Evolutionary conservation across 1,140 invertebrate genomes (phyloP).

Genomic region (Polypedilum vanderplanki): DNA sequence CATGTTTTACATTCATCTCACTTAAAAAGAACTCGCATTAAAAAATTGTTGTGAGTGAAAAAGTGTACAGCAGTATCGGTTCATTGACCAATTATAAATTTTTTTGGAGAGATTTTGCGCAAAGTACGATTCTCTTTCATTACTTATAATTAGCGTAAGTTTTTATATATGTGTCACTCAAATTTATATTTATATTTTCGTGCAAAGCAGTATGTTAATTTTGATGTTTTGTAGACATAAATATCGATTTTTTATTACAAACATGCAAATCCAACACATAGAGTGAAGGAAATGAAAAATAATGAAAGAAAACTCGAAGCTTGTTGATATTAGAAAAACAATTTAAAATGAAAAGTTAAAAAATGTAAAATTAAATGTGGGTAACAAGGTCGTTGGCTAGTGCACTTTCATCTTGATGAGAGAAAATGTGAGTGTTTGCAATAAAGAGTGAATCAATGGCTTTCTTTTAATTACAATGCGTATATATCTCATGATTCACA

Average conservation of each 20-base stretch:
- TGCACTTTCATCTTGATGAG: background rate
- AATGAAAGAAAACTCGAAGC: background rate
- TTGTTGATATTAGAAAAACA: background rate
- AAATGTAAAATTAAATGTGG: background rate
- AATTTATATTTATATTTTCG: too few relatives aligned
- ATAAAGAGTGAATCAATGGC: background rate
- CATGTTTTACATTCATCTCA: constrained; percentile 1
- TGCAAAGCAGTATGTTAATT: too few relatives aligned
- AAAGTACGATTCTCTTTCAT: too few relatives aligned
- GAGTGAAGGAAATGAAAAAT: background rate
- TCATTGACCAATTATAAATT: background rate
- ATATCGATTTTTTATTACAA: background rate
- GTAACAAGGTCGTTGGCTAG: constrained; percentile 3
- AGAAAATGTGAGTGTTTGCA: background rate
- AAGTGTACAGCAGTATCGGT: background rate
- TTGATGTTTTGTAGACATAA: background rate
- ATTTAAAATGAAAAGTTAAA: background rate
- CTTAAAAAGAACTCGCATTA: background rate
- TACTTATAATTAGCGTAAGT: too few relatives aligned
- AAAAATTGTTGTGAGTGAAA: too few relatives aligned
- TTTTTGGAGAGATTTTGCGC: too few relatives aligned
- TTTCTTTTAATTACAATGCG: background rate
- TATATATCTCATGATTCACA: background rate
- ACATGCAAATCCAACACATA: background rate
- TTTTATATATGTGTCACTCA: too few relatives aligned